These are phyloP conservation scores for Zosterops hypoxanthus DNA, from an alignment of 2,113 vertebrate genomes.

Conservation along the genomic window DNA sequence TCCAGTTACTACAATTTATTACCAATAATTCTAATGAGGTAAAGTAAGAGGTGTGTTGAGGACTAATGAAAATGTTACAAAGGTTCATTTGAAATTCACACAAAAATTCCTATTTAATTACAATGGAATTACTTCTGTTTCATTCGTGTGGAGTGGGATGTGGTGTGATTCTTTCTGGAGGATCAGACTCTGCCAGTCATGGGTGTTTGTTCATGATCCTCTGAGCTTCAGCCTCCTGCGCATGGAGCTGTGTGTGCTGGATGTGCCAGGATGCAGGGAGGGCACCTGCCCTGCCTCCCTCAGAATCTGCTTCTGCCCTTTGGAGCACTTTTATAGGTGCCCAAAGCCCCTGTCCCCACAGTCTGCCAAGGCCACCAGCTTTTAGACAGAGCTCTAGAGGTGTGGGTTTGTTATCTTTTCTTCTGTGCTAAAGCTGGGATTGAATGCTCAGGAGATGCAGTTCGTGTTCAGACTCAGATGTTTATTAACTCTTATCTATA, in stretches of 20 bases:
- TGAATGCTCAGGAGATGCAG: background rate
- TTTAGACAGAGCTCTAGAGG: background rate
- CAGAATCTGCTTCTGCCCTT: rapidly evolving
- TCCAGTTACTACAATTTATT: constrained; percentile 69
- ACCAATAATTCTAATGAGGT: constrained; percentile 69
- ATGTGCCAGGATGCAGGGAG: background rate
- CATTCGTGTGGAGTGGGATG: background rate
- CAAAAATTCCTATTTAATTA: constrained; percentile 63
- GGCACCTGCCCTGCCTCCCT: background rate
- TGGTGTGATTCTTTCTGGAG: background rate
- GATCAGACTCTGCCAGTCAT: background rate
- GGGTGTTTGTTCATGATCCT: background rate
- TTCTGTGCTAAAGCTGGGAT: background rate
- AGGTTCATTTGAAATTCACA: constrained; percentile 67
- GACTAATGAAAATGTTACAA: constrained; percentile 65
- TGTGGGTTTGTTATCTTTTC: background rate
- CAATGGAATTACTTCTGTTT: constrained; percentile 34
- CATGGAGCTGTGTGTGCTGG: rapidly evolving
- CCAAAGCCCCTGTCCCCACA: background rate
- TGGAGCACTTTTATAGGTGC: background rate
- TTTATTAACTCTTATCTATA: background rate
- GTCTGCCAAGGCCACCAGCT: no score
- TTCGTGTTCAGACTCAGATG: background rate
- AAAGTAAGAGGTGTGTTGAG: constrained; percentile 53
- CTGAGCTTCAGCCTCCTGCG: background rate